phyloP scores from a whole-genome alignment of 2,797 vertebrate species.

The Sebastes trivittatus region DNA sequence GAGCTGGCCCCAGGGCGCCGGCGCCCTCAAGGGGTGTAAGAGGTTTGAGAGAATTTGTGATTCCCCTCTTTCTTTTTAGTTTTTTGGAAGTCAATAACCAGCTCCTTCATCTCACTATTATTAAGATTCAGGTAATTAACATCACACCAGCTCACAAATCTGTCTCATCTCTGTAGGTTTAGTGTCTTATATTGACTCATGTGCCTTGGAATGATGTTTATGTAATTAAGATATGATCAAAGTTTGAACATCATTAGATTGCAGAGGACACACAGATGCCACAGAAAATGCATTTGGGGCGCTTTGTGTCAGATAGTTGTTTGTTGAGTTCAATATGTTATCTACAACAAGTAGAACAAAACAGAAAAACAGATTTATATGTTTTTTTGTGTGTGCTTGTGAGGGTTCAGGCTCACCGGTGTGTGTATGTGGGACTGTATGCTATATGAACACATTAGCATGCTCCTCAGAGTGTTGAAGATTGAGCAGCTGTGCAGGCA shows the following conservation, averaged over 20 bases:
- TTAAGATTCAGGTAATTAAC: neutral
- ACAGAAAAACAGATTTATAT: neutral
- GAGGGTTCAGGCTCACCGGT: neutral
- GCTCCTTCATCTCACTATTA: too few species aligned
- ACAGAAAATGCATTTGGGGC: neutral
- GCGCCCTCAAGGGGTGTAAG: too few species aligned
- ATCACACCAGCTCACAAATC: neutral
- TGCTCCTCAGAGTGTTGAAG: slow-evolving; percentile 5
- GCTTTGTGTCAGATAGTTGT: neutral
- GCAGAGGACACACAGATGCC: rapidly evolving
- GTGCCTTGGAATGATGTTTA: neutral
- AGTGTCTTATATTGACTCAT: neutral
- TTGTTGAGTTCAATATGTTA: neutral
- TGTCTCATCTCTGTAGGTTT: neutral
- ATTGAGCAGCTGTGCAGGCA: slow-evolving; percentile 21
- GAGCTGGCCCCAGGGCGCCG: too few species aligned
- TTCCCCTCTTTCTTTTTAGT: neutral
- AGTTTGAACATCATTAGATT: neutral
- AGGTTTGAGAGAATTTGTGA: neutral
- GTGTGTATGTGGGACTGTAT: neutral
- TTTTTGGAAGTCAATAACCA: neutral
- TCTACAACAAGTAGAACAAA: neutral
- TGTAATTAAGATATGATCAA: neutral
- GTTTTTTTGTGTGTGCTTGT: neutral
- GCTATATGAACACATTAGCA: slow-evolving; percentile 1